A percentile compares a stretch with the other conserved stretches of the same genome.
phyloP scores from a whole-genome alignment of 1,140 invertebrate genomes.

The Caenorhabditis brenneri region DNA sequence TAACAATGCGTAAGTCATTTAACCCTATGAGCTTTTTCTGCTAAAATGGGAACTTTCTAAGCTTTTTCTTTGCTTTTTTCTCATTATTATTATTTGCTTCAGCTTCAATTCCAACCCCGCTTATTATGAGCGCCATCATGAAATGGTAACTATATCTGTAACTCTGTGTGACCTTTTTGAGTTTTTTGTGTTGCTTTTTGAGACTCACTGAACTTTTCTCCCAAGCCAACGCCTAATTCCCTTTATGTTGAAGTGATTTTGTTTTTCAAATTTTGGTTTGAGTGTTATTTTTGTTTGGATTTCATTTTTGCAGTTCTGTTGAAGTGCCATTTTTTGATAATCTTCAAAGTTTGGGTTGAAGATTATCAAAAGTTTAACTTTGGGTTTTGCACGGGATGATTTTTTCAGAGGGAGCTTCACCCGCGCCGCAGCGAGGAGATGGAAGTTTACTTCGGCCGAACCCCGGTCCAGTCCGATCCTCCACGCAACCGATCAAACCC shows the following conservation, averaged over 20 bases:
- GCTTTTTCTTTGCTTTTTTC: not conserved
- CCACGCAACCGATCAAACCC: conserved; percentile 44
- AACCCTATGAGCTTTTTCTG: not conserved
- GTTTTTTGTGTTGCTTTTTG: conserved; percentile 24
- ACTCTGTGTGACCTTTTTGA: conserved; percentile 15
- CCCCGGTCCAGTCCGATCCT: conserved; percentile 31
- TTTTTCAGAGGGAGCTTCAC: conserved; percentile 37
- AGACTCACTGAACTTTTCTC: not conserved
- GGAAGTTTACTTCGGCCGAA: conserved; percentile 16
- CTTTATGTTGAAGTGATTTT: not conserved
- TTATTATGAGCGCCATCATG: conserved; percentile 25
- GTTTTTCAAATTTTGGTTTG: not conserved
- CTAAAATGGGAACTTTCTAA: too few species aligned
- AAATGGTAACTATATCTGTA: conserved; percentile 20
- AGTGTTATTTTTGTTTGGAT: not conserved
- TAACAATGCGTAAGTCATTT: conserved; percentile 35
- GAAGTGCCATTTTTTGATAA: not conserved
- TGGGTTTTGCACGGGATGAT: not conserved
- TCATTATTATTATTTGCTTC: conserved; percentile 17
- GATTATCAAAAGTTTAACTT: conserved; percentile 5
- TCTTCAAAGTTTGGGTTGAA: not conserved
- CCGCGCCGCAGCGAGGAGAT: conserved; percentile 34
- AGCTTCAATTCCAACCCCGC: conserved; percentile 32
- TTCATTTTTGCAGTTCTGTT: not conserved
- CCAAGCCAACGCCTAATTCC: conserved; percentile 19